phyloP scores from a whole-genome alignment of 1,140 invertebrate genomes.

The Cepaea nemoralis region DNA sequence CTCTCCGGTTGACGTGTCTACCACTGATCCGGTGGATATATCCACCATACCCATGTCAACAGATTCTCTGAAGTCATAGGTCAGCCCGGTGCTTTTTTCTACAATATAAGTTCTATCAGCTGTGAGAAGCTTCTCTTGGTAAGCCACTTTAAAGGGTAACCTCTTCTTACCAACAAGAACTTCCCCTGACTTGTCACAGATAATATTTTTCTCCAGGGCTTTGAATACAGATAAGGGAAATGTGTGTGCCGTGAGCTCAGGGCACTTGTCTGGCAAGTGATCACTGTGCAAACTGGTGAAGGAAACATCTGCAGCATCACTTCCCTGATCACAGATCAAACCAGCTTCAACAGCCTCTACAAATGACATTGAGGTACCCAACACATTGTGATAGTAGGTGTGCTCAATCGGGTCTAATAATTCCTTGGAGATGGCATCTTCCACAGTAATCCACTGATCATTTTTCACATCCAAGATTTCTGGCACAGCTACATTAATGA shows the following conservation, averaged over 20 bases:
- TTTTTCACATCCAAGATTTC: slow-evolving; percentile 77
- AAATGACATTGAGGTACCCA: slow-evolving; percentile 72
- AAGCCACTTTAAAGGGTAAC: slow-evolving; percentile 67
- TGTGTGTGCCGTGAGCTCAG: not conserved
- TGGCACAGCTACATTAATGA: slow-evolving; percentile 42
- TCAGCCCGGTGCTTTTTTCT: slow-evolving; percentile 41
- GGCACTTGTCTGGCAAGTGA: not conserved
- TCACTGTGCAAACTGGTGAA: slow-evolving; percentile 11
- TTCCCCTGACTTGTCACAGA: slow-evolving; percentile 61
- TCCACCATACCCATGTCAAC: slow-evolving; percentile 85
- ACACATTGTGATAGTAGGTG: slow-evolving; percentile 44
- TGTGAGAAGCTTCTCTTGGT: slow-evolving; percentile 72
- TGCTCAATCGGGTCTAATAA: slow-evolving; percentile 50
- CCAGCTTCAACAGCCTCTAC: slow-evolving; percentile 82
- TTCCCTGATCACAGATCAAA: slow-evolving; percentile 80
- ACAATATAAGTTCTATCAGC: slow-evolving; percentile 45
- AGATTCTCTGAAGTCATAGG: slow-evolving; percentile 78
- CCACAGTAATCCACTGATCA: slow-evolving; percentile 82
- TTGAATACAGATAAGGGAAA: slow-evolving; percentile 44
- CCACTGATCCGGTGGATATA: slow-evolving; percentile 81
- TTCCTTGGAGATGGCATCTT: slow-evolving; percentile 80
- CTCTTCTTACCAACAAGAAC: slow-evolving; percentile 59
- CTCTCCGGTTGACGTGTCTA: slow-evolving; percentile 82
- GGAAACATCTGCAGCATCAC: slow-evolving; percentile 38
- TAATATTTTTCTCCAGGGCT: slow-evolving; percentile 56